Evolutionary conservation across 2,797 vertebrate genomes (phyloP).

Genomic region (Tragopan temminckii): DNA sequence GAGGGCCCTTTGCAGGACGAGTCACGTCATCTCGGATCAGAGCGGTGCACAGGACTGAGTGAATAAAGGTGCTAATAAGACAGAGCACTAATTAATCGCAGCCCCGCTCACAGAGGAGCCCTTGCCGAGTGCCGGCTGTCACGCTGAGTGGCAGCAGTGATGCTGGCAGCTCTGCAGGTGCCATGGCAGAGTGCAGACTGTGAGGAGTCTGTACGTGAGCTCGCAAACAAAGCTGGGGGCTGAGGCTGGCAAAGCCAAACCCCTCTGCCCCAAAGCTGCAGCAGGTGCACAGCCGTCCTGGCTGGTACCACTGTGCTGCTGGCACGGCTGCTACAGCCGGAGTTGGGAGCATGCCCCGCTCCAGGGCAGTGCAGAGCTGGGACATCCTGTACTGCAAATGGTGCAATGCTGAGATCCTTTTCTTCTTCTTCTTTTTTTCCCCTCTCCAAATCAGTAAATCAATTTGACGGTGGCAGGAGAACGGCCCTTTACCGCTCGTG

Average conservation of each 20-base stretch:
- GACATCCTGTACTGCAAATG: neutral
- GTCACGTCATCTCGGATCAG: neutral
- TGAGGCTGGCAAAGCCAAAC: neutral
- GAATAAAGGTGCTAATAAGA: slow-evolving; percentile 48
- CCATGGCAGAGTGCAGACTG: neutral
- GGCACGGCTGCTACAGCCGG: too few relatives aligned
- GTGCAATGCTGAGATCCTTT: accelerated
- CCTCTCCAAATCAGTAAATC: slow-evolving; percentile 44
- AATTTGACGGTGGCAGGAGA: slow-evolving; percentile 29
- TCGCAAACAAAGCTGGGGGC: accelerated
- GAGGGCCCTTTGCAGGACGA: neutral
- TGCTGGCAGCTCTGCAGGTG: neutral
- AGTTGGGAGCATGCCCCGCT: accelerated
- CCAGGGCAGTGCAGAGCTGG: accelerated
- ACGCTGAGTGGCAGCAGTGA: accelerated
- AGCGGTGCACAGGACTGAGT: neutral
- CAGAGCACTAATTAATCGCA: slow-evolving; percentile 54
- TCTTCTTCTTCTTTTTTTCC: neutral
- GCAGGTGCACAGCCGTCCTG: neutral
- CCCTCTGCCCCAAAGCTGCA: neutral
- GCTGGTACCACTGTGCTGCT: accelerated
- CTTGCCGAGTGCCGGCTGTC: neutral
- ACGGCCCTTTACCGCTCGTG: slow-evolving; percentile 23
- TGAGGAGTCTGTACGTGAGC: neutral
- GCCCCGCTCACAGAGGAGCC: neutral